phyloP scores from a whole-genome alignment of 2,888 invertebrate genomes.

The Luffia ferchaultella region DNA sequence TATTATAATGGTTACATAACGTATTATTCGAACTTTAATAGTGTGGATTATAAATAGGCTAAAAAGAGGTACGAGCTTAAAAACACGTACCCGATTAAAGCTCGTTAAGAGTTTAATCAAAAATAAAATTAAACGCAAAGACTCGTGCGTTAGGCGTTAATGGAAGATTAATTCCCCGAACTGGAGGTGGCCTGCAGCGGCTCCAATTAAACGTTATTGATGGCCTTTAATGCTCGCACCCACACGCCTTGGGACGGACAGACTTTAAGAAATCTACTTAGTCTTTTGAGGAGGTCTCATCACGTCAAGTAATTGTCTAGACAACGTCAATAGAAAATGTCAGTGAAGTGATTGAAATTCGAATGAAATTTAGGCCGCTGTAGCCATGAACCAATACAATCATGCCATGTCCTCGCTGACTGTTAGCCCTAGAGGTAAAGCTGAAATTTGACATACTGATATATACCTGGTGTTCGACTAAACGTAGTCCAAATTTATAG shows the following conservation, averaged over 20 bases:
- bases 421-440: too few species aligned
- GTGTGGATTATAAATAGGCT: too few species aligned
- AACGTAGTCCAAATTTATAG: too few species aligned
- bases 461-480: too few species aligned
- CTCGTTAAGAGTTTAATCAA: conserved; percentile 3
- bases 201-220: conserved; percentile 11
- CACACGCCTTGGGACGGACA: background rate
- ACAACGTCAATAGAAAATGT: too few species aligned
- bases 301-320: background rate
- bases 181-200: conserved; percentile 1
- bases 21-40: too few species aligned
- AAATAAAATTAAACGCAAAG: conserved; percentile 2
- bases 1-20: too few species aligned
- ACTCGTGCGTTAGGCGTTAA: conserved; percentile 4
- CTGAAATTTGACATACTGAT: too few species aligned
- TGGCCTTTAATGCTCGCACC: background rate
- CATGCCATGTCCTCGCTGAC: too few species aligned
- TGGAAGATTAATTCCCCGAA: conserved; percentile 5
- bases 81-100: conserved; percentile 2
- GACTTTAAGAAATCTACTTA: background rate
- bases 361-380: too few species aligned
- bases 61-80: background rate
- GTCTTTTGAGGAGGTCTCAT: background rate
- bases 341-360: too few species aligned
- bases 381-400: too few species aligned